Conservation (phyloP, 1,140 invertebrate genomes). For the Himalopsyche phryganea region DNA sequence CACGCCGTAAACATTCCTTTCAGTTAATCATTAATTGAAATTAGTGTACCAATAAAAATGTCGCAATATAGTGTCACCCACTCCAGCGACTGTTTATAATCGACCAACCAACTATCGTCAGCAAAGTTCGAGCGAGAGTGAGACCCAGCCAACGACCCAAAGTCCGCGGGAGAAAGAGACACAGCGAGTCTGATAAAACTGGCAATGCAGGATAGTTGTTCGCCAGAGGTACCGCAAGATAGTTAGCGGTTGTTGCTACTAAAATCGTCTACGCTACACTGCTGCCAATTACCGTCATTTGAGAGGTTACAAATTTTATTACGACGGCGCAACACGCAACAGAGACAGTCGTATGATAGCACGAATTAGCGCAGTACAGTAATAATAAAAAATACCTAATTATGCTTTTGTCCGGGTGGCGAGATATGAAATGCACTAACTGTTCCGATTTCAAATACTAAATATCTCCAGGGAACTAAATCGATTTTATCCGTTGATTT, state of each 20-base stretch:
- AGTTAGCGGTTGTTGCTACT: slow-evolving; percentile 18
- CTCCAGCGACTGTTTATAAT: slow-evolving; percentile 22
- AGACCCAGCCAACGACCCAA: background rate
- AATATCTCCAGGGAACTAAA: too few species aligned
- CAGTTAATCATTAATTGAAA: background rate
- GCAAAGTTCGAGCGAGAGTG: slow-evolving; percentile 6
- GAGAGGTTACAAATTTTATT: too few species aligned
- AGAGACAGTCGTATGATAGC: too few species aligned
- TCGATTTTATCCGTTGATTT: too few species aligned
- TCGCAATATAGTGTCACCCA: slow-evolving; percentile 8
- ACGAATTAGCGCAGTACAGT: too few species aligned
- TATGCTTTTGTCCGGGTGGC: too few species aligned
- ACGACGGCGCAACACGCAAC: too few species aligned
- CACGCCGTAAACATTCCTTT: background rate
- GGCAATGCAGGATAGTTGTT: slow-evolving; percentile 9
- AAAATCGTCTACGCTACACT: too few species aligned
- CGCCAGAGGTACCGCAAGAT: slow-evolving; percentile 12
- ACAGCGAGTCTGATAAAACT: background rate
- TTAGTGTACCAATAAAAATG: slow-evolving; percentile 1
- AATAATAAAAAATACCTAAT: too few species aligned
- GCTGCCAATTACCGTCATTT: too few species aligned
- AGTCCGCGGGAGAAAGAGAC: background rate
- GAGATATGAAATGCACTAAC: too few species aligned
- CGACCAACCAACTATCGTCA: slow-evolving; percentile 22
- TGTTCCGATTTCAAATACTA: too few species aligned